Base-by-base conservation (phyloP, 2,888 invertebrate genomes). In the Drosophila tanythrix region DNA sequence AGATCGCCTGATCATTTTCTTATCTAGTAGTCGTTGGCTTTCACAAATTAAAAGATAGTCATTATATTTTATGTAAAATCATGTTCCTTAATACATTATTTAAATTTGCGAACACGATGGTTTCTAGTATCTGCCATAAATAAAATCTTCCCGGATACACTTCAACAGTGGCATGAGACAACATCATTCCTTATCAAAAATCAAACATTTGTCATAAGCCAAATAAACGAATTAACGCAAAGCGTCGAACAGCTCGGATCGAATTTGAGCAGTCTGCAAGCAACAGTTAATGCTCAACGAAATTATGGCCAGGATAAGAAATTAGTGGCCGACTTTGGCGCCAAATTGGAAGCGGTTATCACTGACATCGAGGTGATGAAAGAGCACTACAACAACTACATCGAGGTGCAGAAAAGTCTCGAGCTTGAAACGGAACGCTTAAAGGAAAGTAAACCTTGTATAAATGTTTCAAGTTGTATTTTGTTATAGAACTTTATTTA, bases 141-240 rank as follows among this genome's bases (percentile, higher is more conserved):
- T 92, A 95, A 95, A 91, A 95, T 95, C 70, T 95, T 96, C 79
- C 95, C 95, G 59, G 96, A 96, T 90, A 95, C 95, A 2, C 92
- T 96, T 59, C 96, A 96, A 92, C 94, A 95, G 88, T 96, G 96
- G 92, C 96, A 96, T 91, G 95, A 96, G 15, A 94, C 95, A 10
- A 95, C 96, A 13, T 95, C 95, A 89, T 95, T 95, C 81, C 93
- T 96, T 51, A 94, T 95, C 72, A 95, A 95, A 75, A 96, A 96
- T 92, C 95, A 96, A 81, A 95, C 95, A 35, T 93, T 94, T 60
- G 94, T 96, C 60, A 94, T 94, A 80, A 92, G 91, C 57, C 94
- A 95, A 81, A 92, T 96, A 27, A 93, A 93, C 2, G 94, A 94
- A 72, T 92, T 96, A 40, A 95, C 95, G 73, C 90, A 93, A 57